Evolutionary conservation across 2,888 invertebrate species (phyloP).

Genomic region (Eupithecia dodoneata): DNA sequence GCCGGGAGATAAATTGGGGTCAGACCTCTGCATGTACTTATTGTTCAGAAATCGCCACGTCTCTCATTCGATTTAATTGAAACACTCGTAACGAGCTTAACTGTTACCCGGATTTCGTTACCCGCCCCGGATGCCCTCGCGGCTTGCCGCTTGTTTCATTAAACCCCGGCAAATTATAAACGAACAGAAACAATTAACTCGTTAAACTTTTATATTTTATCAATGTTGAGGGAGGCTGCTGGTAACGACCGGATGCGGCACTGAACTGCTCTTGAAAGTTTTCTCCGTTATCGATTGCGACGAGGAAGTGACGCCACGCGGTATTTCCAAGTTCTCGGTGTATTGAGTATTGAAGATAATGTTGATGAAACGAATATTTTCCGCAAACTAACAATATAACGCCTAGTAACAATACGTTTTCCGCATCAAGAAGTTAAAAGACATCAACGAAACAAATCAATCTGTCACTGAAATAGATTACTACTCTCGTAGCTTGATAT

Average conservation of each 20-base stretch:
- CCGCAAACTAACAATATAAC: not conserved
- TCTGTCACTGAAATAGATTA: not conserved
- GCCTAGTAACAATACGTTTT: not conserved
- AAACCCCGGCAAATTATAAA: conserved; percentile 56
- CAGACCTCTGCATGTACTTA: conserved; percentile 39
- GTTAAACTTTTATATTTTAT: conserved; percentile 53
- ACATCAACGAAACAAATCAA: not conserved
- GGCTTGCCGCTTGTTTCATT: conserved; percentile 54
- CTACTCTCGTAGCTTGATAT: not conserved
- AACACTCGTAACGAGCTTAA: conserved; percentile 58
- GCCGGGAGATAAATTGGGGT: conserved; percentile 44
- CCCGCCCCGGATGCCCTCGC: conserved; percentile 47
- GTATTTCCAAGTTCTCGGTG: conserved; percentile 10
- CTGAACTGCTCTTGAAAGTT: conserved; percentile 31
- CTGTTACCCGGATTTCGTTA: conserved; percentile 54
- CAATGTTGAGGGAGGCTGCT: conserved; percentile 37
- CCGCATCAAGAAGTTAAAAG: not conserved
- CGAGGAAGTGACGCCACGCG: conserved; percentile 11
- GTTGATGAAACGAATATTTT: not conserved
- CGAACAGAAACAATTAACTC: conserved; percentile 54
- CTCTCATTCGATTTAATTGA: conserved; percentile 60
- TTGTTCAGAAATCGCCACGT: conserved; percentile 49
- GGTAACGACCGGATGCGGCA: conserved; percentile 19
- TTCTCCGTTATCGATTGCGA: conserved; percentile 27
- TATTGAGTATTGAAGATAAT: not conserved